phyloP scores from a whole-genome alignment of 1,140 invertebrate species.

The Megalonaias nervosa region DNA sequence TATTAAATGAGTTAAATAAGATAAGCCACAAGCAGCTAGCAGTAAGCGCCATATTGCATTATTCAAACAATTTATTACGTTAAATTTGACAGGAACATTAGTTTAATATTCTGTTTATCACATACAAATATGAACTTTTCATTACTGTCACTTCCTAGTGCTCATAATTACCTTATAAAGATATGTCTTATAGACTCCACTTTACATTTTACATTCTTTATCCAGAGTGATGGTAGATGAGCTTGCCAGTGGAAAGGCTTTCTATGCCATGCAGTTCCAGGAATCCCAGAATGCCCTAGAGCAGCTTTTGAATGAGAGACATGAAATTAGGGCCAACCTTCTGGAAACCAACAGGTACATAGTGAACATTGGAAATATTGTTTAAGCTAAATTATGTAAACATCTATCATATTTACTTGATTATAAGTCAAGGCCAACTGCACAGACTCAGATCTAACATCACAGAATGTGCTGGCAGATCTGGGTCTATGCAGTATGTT shows the following conservation, averaged over 20 bases:
- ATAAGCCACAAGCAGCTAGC: no score
- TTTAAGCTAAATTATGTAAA: not conserved
- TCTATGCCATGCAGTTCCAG: slow-evolving; percentile 81
- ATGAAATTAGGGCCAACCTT: slow-evolving; percentile 80
- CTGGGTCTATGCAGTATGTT: no score
- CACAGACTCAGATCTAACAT: no score
- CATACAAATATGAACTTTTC: no score
- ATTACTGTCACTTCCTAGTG: no score
- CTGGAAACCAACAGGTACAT: slow-evolving; percentile 80
- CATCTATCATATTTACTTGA: not conserved
- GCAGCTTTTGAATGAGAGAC: slow-evolving; percentile 82
- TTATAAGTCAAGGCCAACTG: no score
- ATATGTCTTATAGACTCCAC: not conserved
- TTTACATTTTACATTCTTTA: slow-evolving; percentile 48
- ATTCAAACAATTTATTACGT: not conserved
- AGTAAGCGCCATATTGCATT: no score
- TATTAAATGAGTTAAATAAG: not conserved
- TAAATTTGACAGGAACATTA: not conserved
- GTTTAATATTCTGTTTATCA: no score
- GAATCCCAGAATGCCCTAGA: slow-evolving; percentile 84
- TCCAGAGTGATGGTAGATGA: slow-evolving; percentile 91
- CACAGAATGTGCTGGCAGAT: no score
- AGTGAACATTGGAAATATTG: not conserved
- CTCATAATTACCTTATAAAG: not conserved
- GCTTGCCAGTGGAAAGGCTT: slow-evolving; percentile 86